Evolutionary conservation across 35 echinoderm and acorn worm genomes (phyloP).

Genomic region (Anneissia japonica): DNA sequence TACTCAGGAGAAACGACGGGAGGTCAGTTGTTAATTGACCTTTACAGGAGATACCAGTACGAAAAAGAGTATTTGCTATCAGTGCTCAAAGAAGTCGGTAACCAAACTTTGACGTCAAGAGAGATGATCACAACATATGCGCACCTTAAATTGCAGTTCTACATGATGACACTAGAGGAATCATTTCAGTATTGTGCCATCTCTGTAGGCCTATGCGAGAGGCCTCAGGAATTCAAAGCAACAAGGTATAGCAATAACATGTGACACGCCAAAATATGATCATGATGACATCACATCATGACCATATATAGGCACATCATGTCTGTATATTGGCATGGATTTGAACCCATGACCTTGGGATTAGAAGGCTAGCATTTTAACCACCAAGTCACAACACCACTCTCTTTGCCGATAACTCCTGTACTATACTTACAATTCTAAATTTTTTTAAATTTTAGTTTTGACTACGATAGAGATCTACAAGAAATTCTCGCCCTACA

Average conservation of each 20-base stretch:
- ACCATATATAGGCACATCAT: neutral
- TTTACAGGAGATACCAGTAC: constrained; percentile 57
- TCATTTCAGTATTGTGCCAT: constrained; percentile 73
- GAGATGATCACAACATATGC: constrained; percentile 97
- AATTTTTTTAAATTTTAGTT: constrained; percentile 33
- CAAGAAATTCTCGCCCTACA: constrained; percentile 76
- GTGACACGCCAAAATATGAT: too few species aligned
- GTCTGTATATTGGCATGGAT: neutral
- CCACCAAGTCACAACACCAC: neutral
- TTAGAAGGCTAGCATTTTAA: neutral
- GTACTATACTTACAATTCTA: too few species aligned
- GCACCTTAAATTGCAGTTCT: constrained; percentile 40
- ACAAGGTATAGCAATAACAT: too few species aligned
- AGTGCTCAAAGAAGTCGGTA: constrained; percentile 44
- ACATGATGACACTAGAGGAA: constrained; percentile 39
- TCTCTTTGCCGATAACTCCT: neutral
- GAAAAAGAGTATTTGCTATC: constrained; percentile 74
- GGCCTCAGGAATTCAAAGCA: constrained; percentile 76
- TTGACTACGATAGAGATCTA: constrained; percentile 74
- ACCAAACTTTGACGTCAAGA: constrained; percentile 54
- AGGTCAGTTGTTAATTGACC: constrained; percentile 75
- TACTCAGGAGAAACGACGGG: constrained; percentile 50
- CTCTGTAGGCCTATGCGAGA: constrained; percentile 74
- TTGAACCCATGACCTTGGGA: neutral
- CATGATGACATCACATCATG: too few species aligned